A percentile compares a stretch with the other conserved stretches of the same genome.
Evolutionary conservation across 2,113 vertebrate genomes (phyloP).

Genomic region (Tenebrosternarchus preto): DNA sequence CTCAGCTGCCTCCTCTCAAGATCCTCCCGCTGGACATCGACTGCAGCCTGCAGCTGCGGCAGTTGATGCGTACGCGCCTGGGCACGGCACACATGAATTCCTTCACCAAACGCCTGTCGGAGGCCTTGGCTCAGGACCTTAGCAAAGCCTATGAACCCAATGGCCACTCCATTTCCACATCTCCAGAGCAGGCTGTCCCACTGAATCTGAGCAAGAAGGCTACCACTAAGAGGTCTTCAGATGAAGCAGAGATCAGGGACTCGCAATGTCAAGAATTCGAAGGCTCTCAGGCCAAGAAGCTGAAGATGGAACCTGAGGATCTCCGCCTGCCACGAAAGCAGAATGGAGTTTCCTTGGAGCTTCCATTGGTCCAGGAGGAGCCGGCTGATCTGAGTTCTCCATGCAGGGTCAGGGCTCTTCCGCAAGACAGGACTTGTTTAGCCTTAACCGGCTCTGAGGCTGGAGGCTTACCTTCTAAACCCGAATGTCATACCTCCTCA

Average conservation of each 20-base stretch:
- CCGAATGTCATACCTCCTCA: slow-evolving; percentile 3
- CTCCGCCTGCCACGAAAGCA: slow-evolving; percentile 31
- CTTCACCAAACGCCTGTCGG: slow-evolving; percentile 75
- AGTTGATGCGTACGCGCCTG: slow-evolving; percentile 74
- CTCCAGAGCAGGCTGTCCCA: slow-evolving; percentile 73
- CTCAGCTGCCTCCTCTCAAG: slow-evolving; percentile 69
- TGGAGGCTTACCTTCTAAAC: slow-evolving; percentile 44
- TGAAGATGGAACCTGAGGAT: slow-evolving; percentile 33
- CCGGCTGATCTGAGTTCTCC: slow-evolving; percentile 78
- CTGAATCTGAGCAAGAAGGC: slow-evolving; percentile 77
- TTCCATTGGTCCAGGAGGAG: slow-evolving; percentile 67
- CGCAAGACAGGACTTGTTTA: slow-evolving; percentile 53
- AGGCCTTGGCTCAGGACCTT: slow-evolving; percentile 77
- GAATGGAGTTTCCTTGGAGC: slow-evolving; percentile 33
- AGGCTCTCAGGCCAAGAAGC: slow-evolving; percentile 53
- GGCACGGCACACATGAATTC: slow-evolving; percentile 71
- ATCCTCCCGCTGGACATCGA: slow-evolving; percentile 78
- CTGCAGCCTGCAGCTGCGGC: slow-evolving; percentile 76
- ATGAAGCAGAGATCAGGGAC: slow-evolving; percentile 48
- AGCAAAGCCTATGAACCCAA: slow-evolving; percentile 57
- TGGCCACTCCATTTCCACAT: slow-evolving; percentile 49
- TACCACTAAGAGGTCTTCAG: slow-evolving; percentile 57
- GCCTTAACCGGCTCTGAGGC: slow-evolving; percentile 59
- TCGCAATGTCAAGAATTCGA: background rate
- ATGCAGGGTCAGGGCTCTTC: slow-evolving; percentile 71